Base-by-base conservation (phyloP, 2,888 invertebrate genomes). In the Mechanitis messenoides region DNA sequence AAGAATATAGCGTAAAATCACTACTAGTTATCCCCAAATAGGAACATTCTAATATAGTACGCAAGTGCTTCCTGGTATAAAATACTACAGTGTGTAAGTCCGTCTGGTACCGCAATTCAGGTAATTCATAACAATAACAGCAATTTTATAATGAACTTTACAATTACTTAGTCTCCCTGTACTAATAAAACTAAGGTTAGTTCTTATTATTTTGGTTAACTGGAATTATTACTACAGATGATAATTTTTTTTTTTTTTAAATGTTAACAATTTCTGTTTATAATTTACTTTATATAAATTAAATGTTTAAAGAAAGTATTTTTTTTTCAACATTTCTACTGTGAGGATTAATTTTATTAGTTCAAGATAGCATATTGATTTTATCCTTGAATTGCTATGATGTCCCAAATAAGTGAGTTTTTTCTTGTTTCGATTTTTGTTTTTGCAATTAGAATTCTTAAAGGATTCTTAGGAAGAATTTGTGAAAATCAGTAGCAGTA, bases 401-500 rank as follows among this genome's bases (percentile, higher is more conserved):
- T 42, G 42, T 42, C 42, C 42, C 42, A 42, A 42, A 42, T 9
- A 11, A 7, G 42, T 3, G 9, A 42, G 11, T 42, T 42, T 1
- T 42, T 11, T 3, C 11, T 42, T 9, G 42, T 42, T 42, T 42
- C 9, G 42, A 42, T 42, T 9, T 11, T 42, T 1, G 1, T 35
- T 5, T 35, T 35, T 35, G 2, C 35, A 5, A 5, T 3, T 35
- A 9, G 42, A 11, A 42, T 9, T 9, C 20, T 20, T 20, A 20
- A 20, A 20, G 20, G 20, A 7, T 3, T 42, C 9, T 9, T 42
- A 42, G 42, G 9, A 42, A 9, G 42, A 42, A 9, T 42, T 60
- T 59, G 59, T 72, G 72, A 73, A 74, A 72, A 71, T 72, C 71
- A 62, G 70, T 75, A 74, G 74, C 69, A 75, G 75, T 76, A 75